These are phyloP conservation scores for Loripinus fragilis DNA, from an alignment of 2,888 invertebrate genomes.

Conservation along the genomic window DNA sequence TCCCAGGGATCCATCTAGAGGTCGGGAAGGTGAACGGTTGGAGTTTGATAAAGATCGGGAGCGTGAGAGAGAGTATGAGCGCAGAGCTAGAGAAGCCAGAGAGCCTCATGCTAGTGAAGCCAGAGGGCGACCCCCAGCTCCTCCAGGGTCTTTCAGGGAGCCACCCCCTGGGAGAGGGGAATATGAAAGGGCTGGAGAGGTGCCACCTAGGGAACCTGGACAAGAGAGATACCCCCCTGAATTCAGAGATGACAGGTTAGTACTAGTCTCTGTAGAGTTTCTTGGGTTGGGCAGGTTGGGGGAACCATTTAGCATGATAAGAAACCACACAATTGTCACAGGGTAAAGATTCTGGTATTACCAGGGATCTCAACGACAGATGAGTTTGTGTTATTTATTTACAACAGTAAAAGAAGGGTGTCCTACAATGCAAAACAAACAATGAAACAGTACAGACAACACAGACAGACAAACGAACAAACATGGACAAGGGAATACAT, in stretches of 20 bases:
- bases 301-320: too few species aligned
- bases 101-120: not conserved
- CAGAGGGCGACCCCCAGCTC: conserved; percentile 12
- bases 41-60: conserved; percentile 28
- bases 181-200: conserved; percentile 42
- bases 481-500: too few species aligned
- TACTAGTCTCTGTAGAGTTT: too few species aligned
- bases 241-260: conserved; percentile 8
- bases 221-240: conserved; percentile 8
- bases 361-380: too few species aligned
- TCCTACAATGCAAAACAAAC: too few species aligned
- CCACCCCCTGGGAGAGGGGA: conserved; percentile 51
- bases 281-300: too few species aligned
- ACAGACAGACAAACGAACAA: too few species aligned
- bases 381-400: too few species aligned
- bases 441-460: too few species aligned
- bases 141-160: conserved; percentile 21
- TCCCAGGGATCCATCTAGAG: conserved; percentile 23
- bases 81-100: not conserved
- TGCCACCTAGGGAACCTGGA: conserved; percentile 31
- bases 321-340: too few species aligned
- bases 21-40: conserved; percentile 12
- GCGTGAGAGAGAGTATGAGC: conserved; percentile 13
- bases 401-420: too few species aligned
- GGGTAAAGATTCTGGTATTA: too few species aligned